A percentile compares a stretch with the other conserved stretches of the same genome.
Evolutionary conservation across 2,888 invertebrate genomes (phyloP).

Genomic region (Ochropleura plecta): DNA sequence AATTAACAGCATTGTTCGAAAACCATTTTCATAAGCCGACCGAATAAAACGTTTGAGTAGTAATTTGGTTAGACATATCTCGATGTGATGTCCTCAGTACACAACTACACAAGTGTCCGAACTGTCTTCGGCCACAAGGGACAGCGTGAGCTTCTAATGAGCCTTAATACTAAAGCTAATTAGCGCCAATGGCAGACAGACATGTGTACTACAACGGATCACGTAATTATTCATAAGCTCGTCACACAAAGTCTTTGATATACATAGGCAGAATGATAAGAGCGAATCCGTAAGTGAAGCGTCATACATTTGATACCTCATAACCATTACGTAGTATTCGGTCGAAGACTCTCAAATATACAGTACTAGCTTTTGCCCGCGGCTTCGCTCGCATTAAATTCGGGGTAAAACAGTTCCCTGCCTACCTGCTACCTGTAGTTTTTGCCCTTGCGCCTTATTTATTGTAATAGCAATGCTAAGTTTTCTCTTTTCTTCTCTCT

Average conservation of each 20-base stretch:
- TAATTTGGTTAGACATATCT: neutral
- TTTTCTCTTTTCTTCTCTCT: too few species aligned
- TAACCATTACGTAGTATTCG: slow-evolving; percentile 32
- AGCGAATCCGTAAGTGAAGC: slow-evolving; percentile 31
- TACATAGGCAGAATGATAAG: slow-evolving; percentile 16
- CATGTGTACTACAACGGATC: slow-evolving; percentile 21
- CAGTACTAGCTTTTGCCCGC: neutral
- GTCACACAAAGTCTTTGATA: slow-evolving; percentile 36
- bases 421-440: too few species aligned
- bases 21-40: neutral
- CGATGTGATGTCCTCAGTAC: neutral
- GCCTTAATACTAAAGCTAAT: slow-evolving; percentile 43
- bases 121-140: slow-evolving; percentile 14
- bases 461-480: too few species aligned
- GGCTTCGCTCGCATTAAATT: too few species aligned
- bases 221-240: slow-evolving; percentile 50
- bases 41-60: neutral
- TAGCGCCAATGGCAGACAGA: slow-evolving; percentile 30
- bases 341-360: neutral
- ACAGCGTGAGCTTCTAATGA: slow-evolving; percentile 38
- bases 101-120: slow-evolving; percentile 6
- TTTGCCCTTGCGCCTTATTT: too few species aligned
- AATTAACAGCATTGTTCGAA: neutral
- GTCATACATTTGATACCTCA: slow-evolving; percentile 25
- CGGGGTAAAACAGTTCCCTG: too few species aligned